phyloP scores from a whole-genome alignment of 2,888 invertebrate genomes.

The Tachina grossa region DNA sequence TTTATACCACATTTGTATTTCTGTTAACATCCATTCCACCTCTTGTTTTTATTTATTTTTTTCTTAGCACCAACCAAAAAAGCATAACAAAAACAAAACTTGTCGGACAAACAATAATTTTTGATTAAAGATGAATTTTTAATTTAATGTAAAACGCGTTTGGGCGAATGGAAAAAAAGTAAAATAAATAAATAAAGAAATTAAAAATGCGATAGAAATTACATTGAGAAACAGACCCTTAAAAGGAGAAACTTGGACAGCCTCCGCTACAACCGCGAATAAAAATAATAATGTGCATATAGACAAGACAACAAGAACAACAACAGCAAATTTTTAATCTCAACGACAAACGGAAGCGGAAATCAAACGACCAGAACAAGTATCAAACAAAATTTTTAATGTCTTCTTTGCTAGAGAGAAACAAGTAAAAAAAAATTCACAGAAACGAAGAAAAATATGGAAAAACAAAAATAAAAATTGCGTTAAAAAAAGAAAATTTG shows the following conservation, averaged over 20 bases:
- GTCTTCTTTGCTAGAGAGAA: conserved; percentile 73
- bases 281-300: conserved; percentile 74
- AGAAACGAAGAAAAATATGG: conserved; percentile 25
- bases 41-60: not conserved
- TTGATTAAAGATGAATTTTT: conserved; percentile 82
- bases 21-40: not conserved
- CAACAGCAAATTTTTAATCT: conserved; percentile 78
- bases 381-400: conserved; percentile 76
- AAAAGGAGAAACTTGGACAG: conserved; percentile 59
- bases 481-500: conserved; percentile 54
- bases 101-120: conserved; percentile 79
- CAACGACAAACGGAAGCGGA: conserved; percentile 82
- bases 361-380: conserved; percentile 81
- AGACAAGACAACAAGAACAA: conserved; percentile 75
- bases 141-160: conserved; percentile 74
- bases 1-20: not conserved
- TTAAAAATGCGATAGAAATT: conserved; percentile 57
- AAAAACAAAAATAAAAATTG: conserved; percentile 64
- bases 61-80: not conserved
- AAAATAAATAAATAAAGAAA: conserved; percentile 32
- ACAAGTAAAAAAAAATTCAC: conserved; percentile 4
- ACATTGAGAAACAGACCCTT: conserved; percentile 64
- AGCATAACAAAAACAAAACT: conserved; percentile 26
- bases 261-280: conserved; percentile 62
- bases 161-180: conserved; percentile 24